These are phyloP conservation scores for Rissa tridactyla DNA, from an alignment of 2,113 vertebrate species.

Conservation along the genomic window DNA sequence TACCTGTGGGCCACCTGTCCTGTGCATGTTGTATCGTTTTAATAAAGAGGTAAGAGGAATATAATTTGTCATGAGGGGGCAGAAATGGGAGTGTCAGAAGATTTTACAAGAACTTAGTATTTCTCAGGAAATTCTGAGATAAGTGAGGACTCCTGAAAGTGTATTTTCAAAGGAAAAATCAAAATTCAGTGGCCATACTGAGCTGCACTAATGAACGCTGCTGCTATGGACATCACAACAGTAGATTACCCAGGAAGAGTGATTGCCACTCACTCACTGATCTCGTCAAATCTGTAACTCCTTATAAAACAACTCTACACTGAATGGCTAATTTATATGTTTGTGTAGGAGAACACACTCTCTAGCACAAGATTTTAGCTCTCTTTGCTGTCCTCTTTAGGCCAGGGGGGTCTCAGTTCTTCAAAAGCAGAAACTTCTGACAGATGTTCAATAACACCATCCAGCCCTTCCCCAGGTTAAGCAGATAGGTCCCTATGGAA, in stretches of 20 bases:
- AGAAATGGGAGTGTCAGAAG: not conserved
- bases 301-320: not conserved
- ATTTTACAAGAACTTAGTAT: not conserved
- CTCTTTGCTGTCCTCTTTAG: not conserved
- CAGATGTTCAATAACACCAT: fast-evolving
- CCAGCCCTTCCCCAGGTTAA: not conserved
- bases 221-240: not conserved
- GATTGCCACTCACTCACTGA: not conserved
- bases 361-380: not conserved
- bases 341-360: not conserved
- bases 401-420: not conserved
- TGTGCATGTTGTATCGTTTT: not conserved
- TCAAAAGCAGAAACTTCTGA: not conserved
- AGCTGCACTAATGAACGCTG: not conserved
- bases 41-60: not conserved
- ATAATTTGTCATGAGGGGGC: fast-evolving
- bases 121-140: not conserved
- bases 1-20: too few species aligned
- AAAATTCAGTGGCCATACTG: not conserved
- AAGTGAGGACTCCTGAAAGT: not conserved
- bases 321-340: not conserved
- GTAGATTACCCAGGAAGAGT: not conserved
- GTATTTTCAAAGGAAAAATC: not conserved
- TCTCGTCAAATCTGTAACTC: not conserved
- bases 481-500: not conserved